Percentiles rank a stretch among this genome's conserved stretches.
phyloP scores from a whole-genome alignment of 2,113 vertebrate genomes.

The Thalassoma bifasciatum region DNA sequence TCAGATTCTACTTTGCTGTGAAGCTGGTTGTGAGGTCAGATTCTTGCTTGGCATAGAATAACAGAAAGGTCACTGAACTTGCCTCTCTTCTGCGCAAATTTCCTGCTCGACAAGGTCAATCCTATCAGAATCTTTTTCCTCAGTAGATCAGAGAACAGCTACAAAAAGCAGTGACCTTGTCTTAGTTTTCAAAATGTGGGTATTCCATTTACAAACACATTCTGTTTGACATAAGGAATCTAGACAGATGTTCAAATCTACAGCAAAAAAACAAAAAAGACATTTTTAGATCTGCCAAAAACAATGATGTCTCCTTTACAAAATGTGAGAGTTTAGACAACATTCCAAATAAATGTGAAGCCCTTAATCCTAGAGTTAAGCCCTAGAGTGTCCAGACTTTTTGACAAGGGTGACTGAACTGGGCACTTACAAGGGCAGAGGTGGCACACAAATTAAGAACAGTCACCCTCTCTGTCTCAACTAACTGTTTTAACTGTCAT shows the following conservation, averaged over 20 bases:
- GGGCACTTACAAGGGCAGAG: too few species aligned
- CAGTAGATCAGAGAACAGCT: conserved; percentile 11
- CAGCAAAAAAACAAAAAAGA: too few species aligned
- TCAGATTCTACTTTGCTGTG: conserved; percentile 4
- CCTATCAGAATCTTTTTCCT: conserved; percentile 12
- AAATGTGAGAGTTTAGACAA: neutral
- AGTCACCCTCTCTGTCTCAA: too few species aligned
- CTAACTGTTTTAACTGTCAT: too few species aligned
- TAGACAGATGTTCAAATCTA: neutral
- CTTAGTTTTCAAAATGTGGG: conserved; percentile 16
- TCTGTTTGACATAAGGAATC: neutral
- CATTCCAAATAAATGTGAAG: neutral
- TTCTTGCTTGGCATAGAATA: conserved; percentile 34
- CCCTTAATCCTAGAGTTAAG: neutral
- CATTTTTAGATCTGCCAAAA: too few species aligned
- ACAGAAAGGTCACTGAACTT: conserved; percentile 44
- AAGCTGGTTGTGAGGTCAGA: conserved; percentile 32
- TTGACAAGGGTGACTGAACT: too few species aligned
- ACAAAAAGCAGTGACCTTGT: conserved; percentile 34
- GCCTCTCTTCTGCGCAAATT: conserved; percentile 33
- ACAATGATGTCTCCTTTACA: neutral
- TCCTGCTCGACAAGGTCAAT: conserved; percentile 31
- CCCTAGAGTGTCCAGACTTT: neutral
- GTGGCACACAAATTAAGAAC: too few species aligned
- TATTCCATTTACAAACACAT: conserved; percentile 7